A percentile compares a stretch with the other conserved stretches of the same genome.
Conservation (phyloP, 2,113 vertebrate species). For the Anser brachyrhynchus region DNA sequence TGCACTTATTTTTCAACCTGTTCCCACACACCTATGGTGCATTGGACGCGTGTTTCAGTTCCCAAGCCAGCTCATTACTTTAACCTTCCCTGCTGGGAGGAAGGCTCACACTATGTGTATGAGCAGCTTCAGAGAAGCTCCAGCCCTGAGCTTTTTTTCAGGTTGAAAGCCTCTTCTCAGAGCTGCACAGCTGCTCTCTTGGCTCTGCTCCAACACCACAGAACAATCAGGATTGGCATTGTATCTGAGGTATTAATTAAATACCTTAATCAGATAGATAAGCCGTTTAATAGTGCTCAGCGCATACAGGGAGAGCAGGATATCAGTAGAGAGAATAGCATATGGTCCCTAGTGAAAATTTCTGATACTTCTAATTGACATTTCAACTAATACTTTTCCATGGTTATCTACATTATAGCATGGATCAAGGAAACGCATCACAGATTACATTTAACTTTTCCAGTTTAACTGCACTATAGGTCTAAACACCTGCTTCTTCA, state of each 20-base stretch:
- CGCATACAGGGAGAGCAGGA: neutral
- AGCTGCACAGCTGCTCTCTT: neutral
- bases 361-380: neutral
- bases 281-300: neutral
- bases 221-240: neutral
- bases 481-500: neutral
- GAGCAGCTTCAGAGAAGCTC: neutral
- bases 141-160: neutral
- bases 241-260: conserved; percentile 23
- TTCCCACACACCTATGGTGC: accelerated
- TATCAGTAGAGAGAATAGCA: neutral
- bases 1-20: neutral
- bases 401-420: neutral
- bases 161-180: neutral
- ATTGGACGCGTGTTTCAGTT: accelerated
- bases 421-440: neutral
- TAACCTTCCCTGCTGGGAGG: neutral
- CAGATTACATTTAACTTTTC: neutral
- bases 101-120: neutral
- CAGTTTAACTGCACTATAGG: neutral
- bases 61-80: neutral
- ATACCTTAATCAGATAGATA: conserved; percentile 31
- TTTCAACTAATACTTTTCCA: conserved; percentile 12
- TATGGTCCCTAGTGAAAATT: neutral
- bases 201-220: neutral